Evolutionary conservation across 2,797 vertebrate genomes (phyloP).

Genomic region (Notolabrus celidotus): DNA sequence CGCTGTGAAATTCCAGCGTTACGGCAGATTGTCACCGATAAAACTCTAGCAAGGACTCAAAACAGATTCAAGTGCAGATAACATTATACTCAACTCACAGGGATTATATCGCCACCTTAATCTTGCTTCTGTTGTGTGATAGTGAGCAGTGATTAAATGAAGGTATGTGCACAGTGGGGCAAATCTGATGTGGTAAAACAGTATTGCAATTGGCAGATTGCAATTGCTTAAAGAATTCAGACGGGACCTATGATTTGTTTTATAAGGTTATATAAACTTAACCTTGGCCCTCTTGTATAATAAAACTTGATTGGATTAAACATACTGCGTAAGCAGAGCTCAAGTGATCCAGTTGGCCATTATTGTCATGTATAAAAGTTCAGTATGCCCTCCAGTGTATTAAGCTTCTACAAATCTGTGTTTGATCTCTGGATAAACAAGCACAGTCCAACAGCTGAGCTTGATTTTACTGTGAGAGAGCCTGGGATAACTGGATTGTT

Average conservation of each 20-base stretch:
- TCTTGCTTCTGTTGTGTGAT: conserved; percentile 34
- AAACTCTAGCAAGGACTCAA: conserved; percentile 43
- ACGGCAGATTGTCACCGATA: conserved; percentile 57
- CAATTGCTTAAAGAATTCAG: not conserved
- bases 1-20: conserved; percentile 65
- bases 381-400: conserved; percentile 17
- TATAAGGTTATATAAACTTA: conserved; percentile 1
- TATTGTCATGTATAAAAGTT: conserved; percentile 28
- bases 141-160: conserved; percentile 18
- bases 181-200: conserved; percentile 17
- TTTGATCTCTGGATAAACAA: conserved; percentile 39
- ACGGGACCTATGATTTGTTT: not conserved
- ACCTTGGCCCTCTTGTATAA: not conserved
- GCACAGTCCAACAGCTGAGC: conserved; percentile 13
- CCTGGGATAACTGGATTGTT: conserved; percentile 25
- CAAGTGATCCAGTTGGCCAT: not conserved
- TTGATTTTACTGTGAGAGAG: conserved; percentile 5
- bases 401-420: conserved; percentile 24
- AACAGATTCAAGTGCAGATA: conserved; percentile 61
- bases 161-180: conserved; percentile 10
- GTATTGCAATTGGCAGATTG: not conserved
- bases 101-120: conserved; percentile 34
- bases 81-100: conserved; percentile 40
- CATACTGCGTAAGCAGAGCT: conserved; percentile 26
- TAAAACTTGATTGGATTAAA: conserved; percentile 9